phyloP scores from a whole-genome alignment of 2,888 invertebrate species.

The Strigamia transsilvanica region DNA sequence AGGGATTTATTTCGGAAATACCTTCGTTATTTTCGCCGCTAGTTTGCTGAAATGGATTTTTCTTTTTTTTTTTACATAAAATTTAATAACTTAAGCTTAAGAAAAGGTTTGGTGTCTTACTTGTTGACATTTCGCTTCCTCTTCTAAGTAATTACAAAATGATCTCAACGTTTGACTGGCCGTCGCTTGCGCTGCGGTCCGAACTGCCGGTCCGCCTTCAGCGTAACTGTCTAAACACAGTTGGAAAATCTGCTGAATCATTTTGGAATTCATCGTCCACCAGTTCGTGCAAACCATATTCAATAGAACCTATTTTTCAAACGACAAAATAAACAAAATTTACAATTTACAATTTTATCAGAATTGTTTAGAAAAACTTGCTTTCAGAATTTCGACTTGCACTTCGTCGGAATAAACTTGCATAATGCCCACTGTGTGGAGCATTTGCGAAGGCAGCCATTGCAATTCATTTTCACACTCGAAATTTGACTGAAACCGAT shows the following conservation, averaged over 20 bases:
- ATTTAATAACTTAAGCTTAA: neutral
- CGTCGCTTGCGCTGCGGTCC: conserved; percentile 88
- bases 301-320: conserved; percentile 72
- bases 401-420: conserved; percentile 84
- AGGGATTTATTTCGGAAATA: neutral
- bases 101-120: conserved; percentile 61
- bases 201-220: conserved; percentile 78
- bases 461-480: conserved; percentile 84
- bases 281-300: conserved; percentile 88
- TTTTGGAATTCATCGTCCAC: conserved; percentile 87
- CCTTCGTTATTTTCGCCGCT: conserved; percentile 24
- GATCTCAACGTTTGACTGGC: conserved; percentile 88
- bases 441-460: conserved; percentile 90
- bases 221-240: conserved; percentile 85
- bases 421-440: conserved; percentile 83
- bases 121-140: conserved; percentile 71
- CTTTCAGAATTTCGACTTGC: conserved; percentile 76
- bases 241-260: conserved; percentile 85
- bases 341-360: neutral
- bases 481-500: conserved; percentile 83
- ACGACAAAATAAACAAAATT: neutral
- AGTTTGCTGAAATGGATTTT: conserved; percentile 53
- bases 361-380: conserved; percentile 61
- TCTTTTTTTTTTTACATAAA: neutral
- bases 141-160: conserved; percentile 74